Conservation (phyloP, 2,113 vertebrate genomes). For the Acrocephalus arundinaceus region DNA sequence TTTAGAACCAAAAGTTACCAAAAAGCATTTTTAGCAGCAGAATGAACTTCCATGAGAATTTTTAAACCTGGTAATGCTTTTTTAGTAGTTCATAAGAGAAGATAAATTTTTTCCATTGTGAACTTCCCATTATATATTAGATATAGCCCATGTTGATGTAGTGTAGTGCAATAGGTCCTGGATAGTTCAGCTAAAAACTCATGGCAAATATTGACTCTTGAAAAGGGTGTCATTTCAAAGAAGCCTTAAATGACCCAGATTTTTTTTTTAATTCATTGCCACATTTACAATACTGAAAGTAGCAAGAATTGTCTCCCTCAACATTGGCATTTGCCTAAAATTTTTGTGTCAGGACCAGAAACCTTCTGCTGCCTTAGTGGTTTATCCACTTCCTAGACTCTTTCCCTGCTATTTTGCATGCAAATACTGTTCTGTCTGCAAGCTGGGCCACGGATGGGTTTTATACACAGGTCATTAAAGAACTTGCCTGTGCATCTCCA, state of each 20-base stretch:
- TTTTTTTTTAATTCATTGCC: neutral
- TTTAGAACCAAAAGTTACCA: neutral
- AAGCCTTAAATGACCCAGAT: neutral
- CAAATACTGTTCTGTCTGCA: neutral
- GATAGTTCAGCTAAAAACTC: neutral
- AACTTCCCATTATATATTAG: neutral
- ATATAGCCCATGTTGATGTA: neutral
- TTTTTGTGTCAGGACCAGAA: neutral
- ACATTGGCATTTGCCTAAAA: neutral
- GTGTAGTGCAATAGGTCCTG: neutral
- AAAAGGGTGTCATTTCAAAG: neutral
- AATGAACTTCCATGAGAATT: neutral
- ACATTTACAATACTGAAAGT: fast-evolving
- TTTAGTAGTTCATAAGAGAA: neutral
- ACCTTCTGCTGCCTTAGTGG: neutral
- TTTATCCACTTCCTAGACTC: neutral
- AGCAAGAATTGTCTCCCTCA: neutral
- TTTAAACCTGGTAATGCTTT: neutral
- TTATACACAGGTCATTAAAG: neutral
- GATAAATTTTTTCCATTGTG: neutral
- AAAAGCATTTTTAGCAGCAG: neutral
- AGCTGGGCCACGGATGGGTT: neutral
- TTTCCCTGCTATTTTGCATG: neutral
- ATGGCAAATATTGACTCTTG: neutral
- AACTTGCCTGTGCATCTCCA: neutral